These are phyloP conservation scores for Tachysurus vachellii DNA, from an alignment of 2,113 vertebrate species.

Conservation along the genomic window DNA sequence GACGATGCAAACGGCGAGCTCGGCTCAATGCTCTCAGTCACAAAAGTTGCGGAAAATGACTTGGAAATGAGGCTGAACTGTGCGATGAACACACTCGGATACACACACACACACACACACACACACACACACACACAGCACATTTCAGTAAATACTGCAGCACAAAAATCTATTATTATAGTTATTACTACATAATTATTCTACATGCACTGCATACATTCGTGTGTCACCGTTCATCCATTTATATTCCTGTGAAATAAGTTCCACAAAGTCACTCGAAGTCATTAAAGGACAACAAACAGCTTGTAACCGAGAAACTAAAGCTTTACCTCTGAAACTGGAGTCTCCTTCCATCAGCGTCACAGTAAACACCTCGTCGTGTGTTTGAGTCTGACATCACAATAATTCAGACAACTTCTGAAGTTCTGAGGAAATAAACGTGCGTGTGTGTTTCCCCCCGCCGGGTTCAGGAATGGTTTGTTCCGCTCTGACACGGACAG, in stretches of 20 bases:
- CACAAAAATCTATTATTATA: background rate
- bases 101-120: conserved; percentile 15
- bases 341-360: background rate
- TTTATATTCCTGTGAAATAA: background rate
- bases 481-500: background rate
- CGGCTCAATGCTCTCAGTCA: background rate
- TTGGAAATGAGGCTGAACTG: conserved; percentile 14
- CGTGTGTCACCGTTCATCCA: background rate
- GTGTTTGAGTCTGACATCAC: background rate
- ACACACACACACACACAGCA: conserved; percentile 8
- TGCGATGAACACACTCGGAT: background rate
- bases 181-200: background rate
- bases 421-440: background rate
- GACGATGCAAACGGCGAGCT: background rate
- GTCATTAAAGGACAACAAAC: background rate
- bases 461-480: background rate
- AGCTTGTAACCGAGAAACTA: background rate
- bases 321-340: background rate
- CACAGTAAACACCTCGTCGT: background rate
- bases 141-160: background rate
- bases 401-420: background rate
- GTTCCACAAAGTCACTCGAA: too few species aligned
- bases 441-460: too few species aligned
- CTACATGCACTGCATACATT: background rate
- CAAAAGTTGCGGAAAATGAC: conserved; percentile 9